These are phyloP conservation scores for Acanthornis magna DNA, from an alignment of 2,797 vertebrate species.

Conservation along the genomic window DNA sequence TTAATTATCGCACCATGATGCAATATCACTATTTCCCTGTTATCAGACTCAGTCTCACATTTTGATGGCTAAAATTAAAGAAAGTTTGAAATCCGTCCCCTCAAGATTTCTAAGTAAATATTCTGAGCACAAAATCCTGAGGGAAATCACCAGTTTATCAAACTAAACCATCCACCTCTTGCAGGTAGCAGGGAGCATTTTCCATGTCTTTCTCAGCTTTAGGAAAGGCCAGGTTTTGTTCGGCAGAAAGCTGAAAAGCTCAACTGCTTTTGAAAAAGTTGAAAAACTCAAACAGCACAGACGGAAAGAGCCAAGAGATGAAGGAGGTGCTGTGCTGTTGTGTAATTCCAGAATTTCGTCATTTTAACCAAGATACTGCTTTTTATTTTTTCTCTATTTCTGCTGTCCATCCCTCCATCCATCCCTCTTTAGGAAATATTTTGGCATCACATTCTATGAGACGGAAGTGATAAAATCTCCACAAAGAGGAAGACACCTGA, in stretches of 20 bases:
- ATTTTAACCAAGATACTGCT: background rate
- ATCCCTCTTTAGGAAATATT: background rate
- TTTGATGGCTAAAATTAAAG: background rate
- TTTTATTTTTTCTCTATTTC: background rate
- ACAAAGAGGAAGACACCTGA: background rate
- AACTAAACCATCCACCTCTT: background rate
- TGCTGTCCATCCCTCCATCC: background rate
- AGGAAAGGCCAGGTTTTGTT: background rate
- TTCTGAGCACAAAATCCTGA: background rate
- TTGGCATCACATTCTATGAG: rapidly evolving
- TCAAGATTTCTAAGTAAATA: background rate
- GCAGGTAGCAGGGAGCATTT: background rate
- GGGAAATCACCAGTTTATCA: background rate
- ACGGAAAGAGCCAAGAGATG: background rate
- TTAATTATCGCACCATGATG: background rate
- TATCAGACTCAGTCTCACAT: background rate
- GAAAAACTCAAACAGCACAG: background rate
- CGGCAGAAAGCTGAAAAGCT: background rate
- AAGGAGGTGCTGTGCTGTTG: background rate
- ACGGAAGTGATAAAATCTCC: background rate
- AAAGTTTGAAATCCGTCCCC: background rate
- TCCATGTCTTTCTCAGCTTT: background rate
- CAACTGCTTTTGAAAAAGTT: background rate
- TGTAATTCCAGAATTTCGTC: background rate
- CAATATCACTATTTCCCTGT: background rate